Base-by-base conservation (phyloP, 2,113 vertebrate genomes). In the Glareola pratincola region DNA sequence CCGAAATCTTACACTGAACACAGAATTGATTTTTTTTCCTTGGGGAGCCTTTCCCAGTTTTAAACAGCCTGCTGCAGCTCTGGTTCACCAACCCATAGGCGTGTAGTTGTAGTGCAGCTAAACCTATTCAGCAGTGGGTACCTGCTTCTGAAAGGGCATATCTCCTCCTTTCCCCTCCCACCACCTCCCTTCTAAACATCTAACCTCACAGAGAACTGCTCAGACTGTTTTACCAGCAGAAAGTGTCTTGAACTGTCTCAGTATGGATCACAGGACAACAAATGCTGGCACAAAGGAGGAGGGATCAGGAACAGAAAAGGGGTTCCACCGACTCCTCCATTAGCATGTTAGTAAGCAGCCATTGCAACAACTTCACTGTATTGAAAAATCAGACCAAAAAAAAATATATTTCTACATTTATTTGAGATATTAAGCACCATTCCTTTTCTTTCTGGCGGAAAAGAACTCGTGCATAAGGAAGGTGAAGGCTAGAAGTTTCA, bases 341-440 rank as follows among this genome's bases (percentile, higher is more conserved):
- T 14, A 83, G 32, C 20, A 71, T 79, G 39, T 59, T 36, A 82
- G 51, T 69, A 71, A 92, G 39, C 71, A 93, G 74, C 14, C 72
- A 76, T 41, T 45, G 8, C 27, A 77, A 69, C 54, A 88, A 29
- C 86, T 90, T 79, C 77, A 87, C 51, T 43, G 1, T 30, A 94
- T 54, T 60, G 91, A 96, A 95, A 95, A 91, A 89, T 85, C 73
- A 95, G 87, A 95, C 86, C 39, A 36, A 59, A 87, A 91, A 90
- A 89, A 92, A 92, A 74, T 27, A 43, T 73, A 96, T 94, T 96
- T 97, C 89, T 96, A 95, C 56, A 81, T 96, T 97, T 96, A 96
- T 96, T 96, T 78, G 66, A 95, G 66, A 94, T 92, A 95, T 85
- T 92, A 93, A 97, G 95, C 91, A 96, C 94, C 96, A 96, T 87